Evolutionary conservation across 37 sponge, comb jelly and placozoan genomes (phyloP).

Genomic region (Petrosia ficiformis): DNA sequence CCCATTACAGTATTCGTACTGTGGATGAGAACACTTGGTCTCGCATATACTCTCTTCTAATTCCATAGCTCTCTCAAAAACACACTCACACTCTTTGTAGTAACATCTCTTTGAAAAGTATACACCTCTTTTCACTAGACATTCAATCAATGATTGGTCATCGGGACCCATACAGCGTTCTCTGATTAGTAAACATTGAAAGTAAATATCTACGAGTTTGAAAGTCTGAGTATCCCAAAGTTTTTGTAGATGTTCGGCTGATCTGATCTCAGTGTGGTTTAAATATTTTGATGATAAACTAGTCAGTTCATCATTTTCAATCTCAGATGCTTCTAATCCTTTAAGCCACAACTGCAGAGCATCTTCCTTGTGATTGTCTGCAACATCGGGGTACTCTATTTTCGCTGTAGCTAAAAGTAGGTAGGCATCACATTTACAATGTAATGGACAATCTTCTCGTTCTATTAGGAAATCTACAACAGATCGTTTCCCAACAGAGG

Average conservation of each 20-base stretch:
- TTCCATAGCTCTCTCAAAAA: too few relatives aligned
- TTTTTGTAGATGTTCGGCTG: conserved; percentile 12
- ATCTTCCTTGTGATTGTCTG: conserved; percentile 20
- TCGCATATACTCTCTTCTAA: too few relatives aligned
- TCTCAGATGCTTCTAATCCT: too few relatives aligned
- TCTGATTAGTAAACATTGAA: conserved; percentile 70
- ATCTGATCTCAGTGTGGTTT: conserved; percentile 25
- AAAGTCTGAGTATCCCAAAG: conserved; percentile 22
- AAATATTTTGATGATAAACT: conserved; percentile 9
- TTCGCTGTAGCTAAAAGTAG: conserved; percentile 54
- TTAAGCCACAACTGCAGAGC: conserved; percentile 11
- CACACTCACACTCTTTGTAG: too few relatives aligned
- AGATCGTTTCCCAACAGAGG: conserved; percentile 53
- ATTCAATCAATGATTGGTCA: too few relatives aligned
- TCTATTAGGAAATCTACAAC: conserved; percentile 53
- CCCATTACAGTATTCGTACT: not conserved
- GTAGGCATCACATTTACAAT: conserved; percentile 58
- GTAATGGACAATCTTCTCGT: conserved; percentile 32
- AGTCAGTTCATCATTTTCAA: too few relatives aligned
- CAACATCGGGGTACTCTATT: conserved; percentile 30
- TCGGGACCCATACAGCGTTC: conserved; percentile 78
- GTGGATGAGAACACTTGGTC: too few relatives aligned
- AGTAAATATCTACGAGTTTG: conserved; percentile 37
- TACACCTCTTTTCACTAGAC: too few relatives aligned
- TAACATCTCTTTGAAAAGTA: too few relatives aligned